phyloP scores from a whole-genome alignment of 2,888 invertebrate genomes.

The Calameuta idolon region DNA sequence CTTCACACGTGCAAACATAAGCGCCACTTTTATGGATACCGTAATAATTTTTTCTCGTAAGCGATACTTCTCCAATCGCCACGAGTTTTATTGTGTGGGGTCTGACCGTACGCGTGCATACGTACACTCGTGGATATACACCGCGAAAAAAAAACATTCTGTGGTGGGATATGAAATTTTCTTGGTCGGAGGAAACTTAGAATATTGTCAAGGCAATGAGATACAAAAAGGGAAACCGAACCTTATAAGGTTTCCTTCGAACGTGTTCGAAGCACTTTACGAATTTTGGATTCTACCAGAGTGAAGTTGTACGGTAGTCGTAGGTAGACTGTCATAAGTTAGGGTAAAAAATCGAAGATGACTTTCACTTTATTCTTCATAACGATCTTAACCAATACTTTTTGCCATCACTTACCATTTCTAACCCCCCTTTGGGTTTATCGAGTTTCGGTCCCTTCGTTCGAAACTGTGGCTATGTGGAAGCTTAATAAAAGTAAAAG shows the following conservation, averaged over 20 bases:
- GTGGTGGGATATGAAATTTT: background rate
- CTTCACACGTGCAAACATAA: constrained; percentile 3
- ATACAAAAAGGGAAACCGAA: background rate
- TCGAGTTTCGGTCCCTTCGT: background rate
- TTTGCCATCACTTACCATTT: background rate
- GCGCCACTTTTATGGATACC: constrained; percentile 1
- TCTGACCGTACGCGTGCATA: background rate
- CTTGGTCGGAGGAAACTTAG: background rate
- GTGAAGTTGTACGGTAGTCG: background rate
- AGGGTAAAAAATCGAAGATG: background rate
- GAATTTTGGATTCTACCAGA: too few species aligned
- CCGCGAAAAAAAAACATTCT: background rate
- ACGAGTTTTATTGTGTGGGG: background rate
- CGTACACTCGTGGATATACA: background rate
- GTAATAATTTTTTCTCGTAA: background rate
- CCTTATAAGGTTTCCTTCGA: background rate
- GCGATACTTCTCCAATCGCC: background rate
- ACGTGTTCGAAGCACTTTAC: too few species aligned
- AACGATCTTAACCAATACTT: background rate
- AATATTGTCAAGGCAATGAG: background rate
- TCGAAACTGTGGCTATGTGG: background rate
- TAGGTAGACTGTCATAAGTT: background rate
- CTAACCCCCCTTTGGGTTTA: background rate
- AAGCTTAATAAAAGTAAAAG: background rate
- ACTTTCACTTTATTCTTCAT: background rate